These are phyloP conservation scores for Mus spicilegus DNA, from an alignment of 2,113 vertebrate species.

Conservation along the genomic window DNA sequence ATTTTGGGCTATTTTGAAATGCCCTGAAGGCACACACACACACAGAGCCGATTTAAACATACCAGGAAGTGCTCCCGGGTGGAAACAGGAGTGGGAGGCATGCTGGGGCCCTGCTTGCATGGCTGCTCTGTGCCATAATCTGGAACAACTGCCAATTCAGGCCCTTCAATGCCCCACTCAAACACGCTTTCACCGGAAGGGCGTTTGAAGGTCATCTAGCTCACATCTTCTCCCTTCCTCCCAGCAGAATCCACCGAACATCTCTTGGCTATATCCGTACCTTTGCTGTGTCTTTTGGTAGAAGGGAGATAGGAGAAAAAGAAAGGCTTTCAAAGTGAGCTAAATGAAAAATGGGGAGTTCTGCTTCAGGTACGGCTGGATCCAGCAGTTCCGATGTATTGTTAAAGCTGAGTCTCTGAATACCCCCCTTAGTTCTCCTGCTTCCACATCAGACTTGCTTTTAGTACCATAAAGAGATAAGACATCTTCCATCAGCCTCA, in stretches of 20 bases:
- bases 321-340: neutral
- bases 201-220: slow-evolving; percentile 47
- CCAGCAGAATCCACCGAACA: neutral
- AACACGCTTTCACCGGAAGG: slow-evolving; percentile 51
- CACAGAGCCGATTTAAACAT: slow-evolving; percentile 69
- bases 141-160: slow-evolving; percentile 75
- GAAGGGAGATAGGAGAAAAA: neutral
- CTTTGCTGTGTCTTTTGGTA: neutral
- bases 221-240: neutral
- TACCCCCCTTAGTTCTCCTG: neutral
- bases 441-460: neutral
- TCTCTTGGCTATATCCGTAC: neutral
- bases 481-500: neutral
- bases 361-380: slow-evolving; percentile 49
- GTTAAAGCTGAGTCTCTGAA: neutral
- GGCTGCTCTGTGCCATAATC: slow-evolving; percentile 6
- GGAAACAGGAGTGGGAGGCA: slow-evolving; percentile 69
- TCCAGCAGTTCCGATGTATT: neutral
- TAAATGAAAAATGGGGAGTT: neutral
- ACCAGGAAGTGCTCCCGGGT: slow-evolving; percentile 70
- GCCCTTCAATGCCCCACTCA: slow-evolving; percentile 67
- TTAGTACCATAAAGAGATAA: neutral
- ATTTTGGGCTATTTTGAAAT: slow-evolving; percentile 73
- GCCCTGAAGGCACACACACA: slow-evolving; percentile 57
- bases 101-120: neutral